Evolutionary conservation across 1,140 invertebrate species (phyloP).

Genomic region (Polyergus mexicanus): DNA sequence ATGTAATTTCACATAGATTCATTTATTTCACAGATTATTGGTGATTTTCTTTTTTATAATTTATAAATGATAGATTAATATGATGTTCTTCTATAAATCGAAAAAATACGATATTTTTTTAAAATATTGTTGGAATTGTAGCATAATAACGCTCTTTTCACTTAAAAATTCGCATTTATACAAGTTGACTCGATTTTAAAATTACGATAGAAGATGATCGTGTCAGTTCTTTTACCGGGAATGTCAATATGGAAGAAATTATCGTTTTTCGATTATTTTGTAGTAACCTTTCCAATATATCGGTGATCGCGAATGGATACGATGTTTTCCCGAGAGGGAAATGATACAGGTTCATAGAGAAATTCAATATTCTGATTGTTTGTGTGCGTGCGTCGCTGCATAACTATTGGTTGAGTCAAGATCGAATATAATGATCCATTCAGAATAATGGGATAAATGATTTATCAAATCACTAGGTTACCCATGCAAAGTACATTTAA

Average conservation of each 20-base stretch:
- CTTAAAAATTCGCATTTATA: neutral
- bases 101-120: neutral
- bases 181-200: constrained; percentile 21
- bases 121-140: neutral
- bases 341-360: constrained; percentile 30
- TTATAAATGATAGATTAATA: constrained; percentile 10
- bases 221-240: neutral
- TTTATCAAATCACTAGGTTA: constrained; percentile 17
- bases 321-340: constrained; percentile 14
- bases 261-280: constrained; percentile 41
- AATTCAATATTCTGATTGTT: constrained; percentile 70
- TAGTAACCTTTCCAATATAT: constrained; percentile 46
- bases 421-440: constrained; percentile 53
- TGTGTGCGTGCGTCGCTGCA: neutral
- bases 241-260: constrained; percentile 16
- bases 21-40: neutral
- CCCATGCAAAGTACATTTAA: neutral
- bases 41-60: neutral
- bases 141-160: neutral
- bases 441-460: constrained; percentile 25
- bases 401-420: constrained; percentile 24
- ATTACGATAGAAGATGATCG: constrained; percentile 2
- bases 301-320: constrained; percentile 47
- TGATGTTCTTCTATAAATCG: neutral
- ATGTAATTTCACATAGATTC: neutral